Conservation (phyloP, 2,888 invertebrate genomes). For the Seira sanloemensis region DNA sequence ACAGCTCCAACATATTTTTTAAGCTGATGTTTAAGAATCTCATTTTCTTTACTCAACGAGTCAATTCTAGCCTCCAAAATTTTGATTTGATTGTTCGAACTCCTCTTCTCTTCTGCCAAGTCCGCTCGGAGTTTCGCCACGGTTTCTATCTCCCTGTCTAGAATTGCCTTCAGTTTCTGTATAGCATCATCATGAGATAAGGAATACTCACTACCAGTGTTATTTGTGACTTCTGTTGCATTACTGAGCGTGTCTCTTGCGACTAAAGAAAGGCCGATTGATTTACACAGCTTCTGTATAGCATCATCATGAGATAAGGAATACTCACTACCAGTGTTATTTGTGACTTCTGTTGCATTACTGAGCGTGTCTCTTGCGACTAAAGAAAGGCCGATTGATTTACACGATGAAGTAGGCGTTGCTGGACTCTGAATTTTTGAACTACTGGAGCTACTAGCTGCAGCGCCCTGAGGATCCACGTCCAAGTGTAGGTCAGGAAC, state of each 20-base stretch:
- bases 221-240: background rate
- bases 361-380: background rate
- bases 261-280: background rate
- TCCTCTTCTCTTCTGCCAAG: constrained; percentile 76
- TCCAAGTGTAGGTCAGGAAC: constrained; percentile 42
- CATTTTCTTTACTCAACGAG: constrained; percentile 86
- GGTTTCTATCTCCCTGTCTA: constrained; percentile 78
- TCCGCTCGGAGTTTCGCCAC: constrained; percentile 79
- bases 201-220: background rate
- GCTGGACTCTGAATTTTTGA: constrained; percentile 61
- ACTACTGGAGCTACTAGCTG: constrained; percentile 19
- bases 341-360: background rate
- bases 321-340: background rate
- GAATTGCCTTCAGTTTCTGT: constrained; percentile 70
- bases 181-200: constrained; percentile 61
- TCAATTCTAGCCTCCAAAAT: constrained; percentile 78
- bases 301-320: constrained; percentile 57
- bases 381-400: background rate
- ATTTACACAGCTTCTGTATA: constrained; percentile 61
- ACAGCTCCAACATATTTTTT: constrained; percentile 93
- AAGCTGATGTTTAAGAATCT: constrained; percentile 87
- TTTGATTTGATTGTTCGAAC: constrained; percentile 75
- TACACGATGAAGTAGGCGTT: constrained; percentile 58
- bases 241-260: background rate
- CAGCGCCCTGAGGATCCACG: constrained; percentile 10